Evolutionary conservation across 2,888 invertebrate genomes (phyloP).

Genomic region (Lepidocyrtoides sp.): DNA sequence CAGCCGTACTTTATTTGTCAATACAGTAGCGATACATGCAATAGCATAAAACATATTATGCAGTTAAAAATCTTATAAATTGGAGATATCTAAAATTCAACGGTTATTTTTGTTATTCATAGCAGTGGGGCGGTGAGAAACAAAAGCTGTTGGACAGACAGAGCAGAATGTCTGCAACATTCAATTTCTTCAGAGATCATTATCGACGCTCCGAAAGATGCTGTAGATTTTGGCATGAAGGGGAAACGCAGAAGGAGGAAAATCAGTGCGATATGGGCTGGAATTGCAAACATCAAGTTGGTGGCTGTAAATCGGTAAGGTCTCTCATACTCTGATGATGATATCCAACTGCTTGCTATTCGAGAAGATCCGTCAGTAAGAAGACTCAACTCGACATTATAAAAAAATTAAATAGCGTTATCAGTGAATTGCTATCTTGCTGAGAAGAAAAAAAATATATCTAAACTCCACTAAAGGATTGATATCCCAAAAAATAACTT

Average conservation of each 20-base stretch:
- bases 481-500: too few relatives aligned
- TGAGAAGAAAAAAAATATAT: not conserved
- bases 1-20: too few relatives aligned
- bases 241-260: slow-evolving; percentile 63
- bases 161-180: slow-evolving; percentile 14
- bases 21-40: too few relatives aligned
- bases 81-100: too few relatives aligned
- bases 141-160: slow-evolving; percentile 12
- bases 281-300: slow-evolving; percentile 30
- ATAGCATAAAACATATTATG: too few relatives aligned
- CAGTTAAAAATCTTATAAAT: too few relatives aligned
- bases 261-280: slow-evolving; percentile 21
- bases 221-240: slow-evolving; percentile 62
- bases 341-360: not conserved
- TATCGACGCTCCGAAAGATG: slow-evolving; percentile 16
- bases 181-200: not conserved
- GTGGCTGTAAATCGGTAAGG: slow-evolving; percentile 36
- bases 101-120: too few relatives aligned
- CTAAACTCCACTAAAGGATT: too few relatives aligned
- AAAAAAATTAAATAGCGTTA: not conserved
- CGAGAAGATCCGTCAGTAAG: not conserved
- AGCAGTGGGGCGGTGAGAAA: slow-evolving; percentile 34
- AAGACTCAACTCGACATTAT: not conserved
- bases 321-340: slow-evolving; percentile 1
- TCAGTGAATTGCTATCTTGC: not conserved